A percentile compares a stretch with the other conserved stretches of the same genome.
Evolutionary conservation across 2,113 vertebrate genomes (phyloP).

Genomic region (Malaclemys terrapin): DNA sequence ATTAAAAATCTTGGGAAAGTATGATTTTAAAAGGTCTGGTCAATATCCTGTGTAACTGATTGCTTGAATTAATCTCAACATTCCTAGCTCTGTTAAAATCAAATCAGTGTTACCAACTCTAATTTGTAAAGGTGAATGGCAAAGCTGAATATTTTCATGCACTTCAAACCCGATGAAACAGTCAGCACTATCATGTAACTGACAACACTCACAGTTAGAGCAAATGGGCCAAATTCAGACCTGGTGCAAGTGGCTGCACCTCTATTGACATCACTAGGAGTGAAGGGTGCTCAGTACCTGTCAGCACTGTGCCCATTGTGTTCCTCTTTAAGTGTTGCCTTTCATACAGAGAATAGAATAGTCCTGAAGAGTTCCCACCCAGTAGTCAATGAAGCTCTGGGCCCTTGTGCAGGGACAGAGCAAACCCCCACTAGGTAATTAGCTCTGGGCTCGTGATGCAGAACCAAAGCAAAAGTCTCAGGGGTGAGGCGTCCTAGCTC

Average conservation of each 20-base stretch:
- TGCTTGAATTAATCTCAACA: rapidly evolving
- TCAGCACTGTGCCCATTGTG: neutral
- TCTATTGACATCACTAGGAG: rapidly evolving
- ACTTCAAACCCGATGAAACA: neutral
- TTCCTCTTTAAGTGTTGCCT: neutral
- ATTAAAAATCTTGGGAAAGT: neutral
- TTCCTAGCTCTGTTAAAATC: neutral
- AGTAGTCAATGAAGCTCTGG: no score
- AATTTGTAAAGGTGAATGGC: neutral
- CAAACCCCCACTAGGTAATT: no score
- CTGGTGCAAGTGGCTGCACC: neutral
- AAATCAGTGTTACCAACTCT: neutral
- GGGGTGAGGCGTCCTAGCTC: no score
- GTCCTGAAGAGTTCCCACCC: neutral
- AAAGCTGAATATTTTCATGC: neutral
- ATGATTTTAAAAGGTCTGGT: neutral
- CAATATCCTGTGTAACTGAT: neutral
- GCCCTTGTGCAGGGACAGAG: no score
- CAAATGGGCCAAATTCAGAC: rapidly evolving
- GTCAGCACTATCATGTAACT: neutral
- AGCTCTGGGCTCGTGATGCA: no score
- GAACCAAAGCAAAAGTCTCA: no score
- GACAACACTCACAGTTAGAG: neutral
- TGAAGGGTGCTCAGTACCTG: rapidly evolving
- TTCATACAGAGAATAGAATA: rapidly evolving